These are phyloP conservation scores for Harmothoe impar DNA, from an alignment of 2,888 invertebrate species.

Conservation along the genomic window DNA sequence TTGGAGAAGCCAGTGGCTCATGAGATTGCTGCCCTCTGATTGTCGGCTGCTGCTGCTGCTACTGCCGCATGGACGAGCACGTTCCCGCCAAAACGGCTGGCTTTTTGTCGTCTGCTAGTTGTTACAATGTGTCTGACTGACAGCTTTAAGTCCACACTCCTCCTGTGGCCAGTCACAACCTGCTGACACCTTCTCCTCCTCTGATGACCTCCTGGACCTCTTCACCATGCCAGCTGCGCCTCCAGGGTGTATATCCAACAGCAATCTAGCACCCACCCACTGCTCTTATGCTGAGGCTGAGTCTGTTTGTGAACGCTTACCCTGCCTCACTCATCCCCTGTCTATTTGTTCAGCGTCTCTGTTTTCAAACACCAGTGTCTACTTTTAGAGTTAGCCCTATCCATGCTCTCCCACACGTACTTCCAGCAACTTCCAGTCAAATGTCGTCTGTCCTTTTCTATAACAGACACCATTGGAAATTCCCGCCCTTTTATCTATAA, in stretches of 20 bases:
- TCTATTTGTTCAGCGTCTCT: slow-evolving; percentile 11
- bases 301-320: no score
- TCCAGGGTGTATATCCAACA: no score
- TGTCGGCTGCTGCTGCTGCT: neutral
- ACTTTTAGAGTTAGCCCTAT: neutral
- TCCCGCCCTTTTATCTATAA: no score
- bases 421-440: no score
- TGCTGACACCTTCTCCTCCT: neutral
- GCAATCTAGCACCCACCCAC: no score
- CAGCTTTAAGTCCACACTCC: neutral
- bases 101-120: neutral
- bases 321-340: neutral
- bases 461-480: no score
- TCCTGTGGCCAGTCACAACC: neutral
- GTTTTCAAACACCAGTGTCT: slow-evolving; percentile 12
- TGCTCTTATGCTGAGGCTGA: no score
- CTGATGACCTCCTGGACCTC: neutral
- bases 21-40: slow-evolving; percentile 5
- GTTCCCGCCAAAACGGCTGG: neutral
- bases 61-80: neutral
- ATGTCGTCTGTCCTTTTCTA: no score
- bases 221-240: no score
- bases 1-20: neutral
- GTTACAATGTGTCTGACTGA: neutral
- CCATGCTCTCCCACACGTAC: no score